A percentile compares a stretch with the other conserved stretches of the same genome.
phyloP scores from a whole-genome alignment of 2,797 vertebrate species.

The Neostethus bicornis region DNA sequence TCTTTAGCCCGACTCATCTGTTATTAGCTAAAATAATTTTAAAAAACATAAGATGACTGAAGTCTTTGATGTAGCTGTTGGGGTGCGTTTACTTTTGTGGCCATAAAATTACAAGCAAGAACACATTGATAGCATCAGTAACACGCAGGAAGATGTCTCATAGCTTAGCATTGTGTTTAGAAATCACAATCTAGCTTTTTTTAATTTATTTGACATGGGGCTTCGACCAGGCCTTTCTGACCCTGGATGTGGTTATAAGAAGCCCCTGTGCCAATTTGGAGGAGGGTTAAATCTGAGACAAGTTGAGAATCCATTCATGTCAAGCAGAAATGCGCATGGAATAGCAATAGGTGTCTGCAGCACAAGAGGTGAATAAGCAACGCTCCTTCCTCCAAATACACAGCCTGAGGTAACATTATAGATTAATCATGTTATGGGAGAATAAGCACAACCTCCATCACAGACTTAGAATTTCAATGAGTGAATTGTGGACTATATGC shows the following conservation, averaged over 20 bases:
- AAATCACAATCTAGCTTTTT: slow-evolving; percentile 26
- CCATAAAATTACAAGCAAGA: slow-evolving; percentile 23
- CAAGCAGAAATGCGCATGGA: slow-evolving; percentile 69
- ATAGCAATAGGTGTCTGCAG: slow-evolving; percentile 66
- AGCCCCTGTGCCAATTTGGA: slow-evolving; percentile 59
- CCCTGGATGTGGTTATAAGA: slow-evolving; percentile 40
- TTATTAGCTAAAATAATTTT: slow-evolving; percentile 16
- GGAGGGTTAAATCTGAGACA: slow-evolving; percentile 59
- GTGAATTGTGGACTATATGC: slow-evolving; percentile 54
- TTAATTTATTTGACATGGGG: slow-evolving; percentile 16
- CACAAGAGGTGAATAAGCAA: slow-evolving; percentile 69
- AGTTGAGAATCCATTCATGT: slow-evolving; percentile 74
- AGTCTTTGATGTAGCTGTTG: slow-evolving; percentile 23
- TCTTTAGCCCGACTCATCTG: slow-evolving; percentile 20
- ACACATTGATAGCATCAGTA: slow-evolving; percentile 9
- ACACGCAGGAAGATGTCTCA: slow-evolving; percentile 13
- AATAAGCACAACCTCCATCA: slow-evolving; percentile 62
- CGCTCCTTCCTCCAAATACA: slow-evolving; percentile 67
- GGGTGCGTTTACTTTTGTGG: slow-evolving; percentile 16
- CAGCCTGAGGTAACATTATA: slow-evolving; percentile 78
- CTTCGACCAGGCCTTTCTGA: slow-evolving; percentile 35
- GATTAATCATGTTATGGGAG: slow-evolving; percentile 77
- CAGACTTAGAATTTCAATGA: slow-evolving; percentile 67
- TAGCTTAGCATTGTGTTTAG: no score
- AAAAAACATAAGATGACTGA: slow-evolving; percentile 43